Evolutionary conservation across 2,888 invertebrate species (phyloP).

Genomic region (Ligdia adustata): DNA sequence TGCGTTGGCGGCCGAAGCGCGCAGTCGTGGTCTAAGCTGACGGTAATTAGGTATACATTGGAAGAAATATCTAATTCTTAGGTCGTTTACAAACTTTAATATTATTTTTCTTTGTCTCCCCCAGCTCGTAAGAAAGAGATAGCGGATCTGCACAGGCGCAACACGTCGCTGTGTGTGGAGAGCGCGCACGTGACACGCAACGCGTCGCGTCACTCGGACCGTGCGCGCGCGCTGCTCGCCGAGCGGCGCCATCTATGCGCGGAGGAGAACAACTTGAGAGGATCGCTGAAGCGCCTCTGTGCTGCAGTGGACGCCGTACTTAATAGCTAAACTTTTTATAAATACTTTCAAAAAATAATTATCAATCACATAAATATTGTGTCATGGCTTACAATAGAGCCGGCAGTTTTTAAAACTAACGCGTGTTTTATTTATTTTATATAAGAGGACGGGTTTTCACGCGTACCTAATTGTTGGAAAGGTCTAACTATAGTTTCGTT

Average conservation of each 20-base stretch:
- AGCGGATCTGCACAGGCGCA: constrained; percentile 68
- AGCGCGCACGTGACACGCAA: constrained; percentile 74
- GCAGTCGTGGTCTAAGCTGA: no score
- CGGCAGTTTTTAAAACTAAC: no score
- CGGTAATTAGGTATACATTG: no score
- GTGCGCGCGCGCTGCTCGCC: constrained; percentile 64
- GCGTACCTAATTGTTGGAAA: no score
- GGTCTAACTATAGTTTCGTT: no score
- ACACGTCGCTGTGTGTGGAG: constrained; percentile 75
- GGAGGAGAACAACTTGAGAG: constrained; percentile 55
- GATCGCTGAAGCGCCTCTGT: constrained; percentile 53
- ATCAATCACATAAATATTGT: no score
- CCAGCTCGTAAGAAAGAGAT: constrained; percentile 79
- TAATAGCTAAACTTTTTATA: constrained; percentile 24
- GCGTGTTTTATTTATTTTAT: no score
- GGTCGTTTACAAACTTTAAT: no score
- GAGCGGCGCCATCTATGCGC: constrained; percentile 59
- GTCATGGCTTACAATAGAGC: no score
- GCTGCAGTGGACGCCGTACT: constrained; percentile 54
- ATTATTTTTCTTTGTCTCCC: constrained; percentile 39
- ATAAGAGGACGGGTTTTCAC: no score
- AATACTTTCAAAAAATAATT: constrained; percentile 23
- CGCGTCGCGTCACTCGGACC: constrained; percentile 68
- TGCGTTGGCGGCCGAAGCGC: no score
- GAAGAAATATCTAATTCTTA: no score